Conservation (phyloP, 1,140 invertebrate species). For the Zeugodacus cucurbitae region DNA sequence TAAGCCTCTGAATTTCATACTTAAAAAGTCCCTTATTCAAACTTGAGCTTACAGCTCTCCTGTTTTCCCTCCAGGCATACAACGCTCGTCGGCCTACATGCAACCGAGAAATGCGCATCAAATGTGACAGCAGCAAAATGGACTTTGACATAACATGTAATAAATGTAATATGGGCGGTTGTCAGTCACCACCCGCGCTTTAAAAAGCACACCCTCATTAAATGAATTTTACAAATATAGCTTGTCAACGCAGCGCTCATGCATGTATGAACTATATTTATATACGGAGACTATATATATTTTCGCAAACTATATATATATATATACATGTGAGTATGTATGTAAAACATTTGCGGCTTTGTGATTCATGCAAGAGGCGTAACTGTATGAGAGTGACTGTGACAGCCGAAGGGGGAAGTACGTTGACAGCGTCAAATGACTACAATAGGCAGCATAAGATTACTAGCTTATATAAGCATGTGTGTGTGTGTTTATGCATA, state of each 20-base stretch:
- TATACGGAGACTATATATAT: not conserved
- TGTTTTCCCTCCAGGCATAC: not conserved
- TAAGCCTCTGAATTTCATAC: too few species aligned
- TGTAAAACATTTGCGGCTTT: not conserved
- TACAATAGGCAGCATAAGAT: not conserved
- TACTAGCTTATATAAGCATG: not conserved
- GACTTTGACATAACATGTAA: slow-evolving; percentile 18
- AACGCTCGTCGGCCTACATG: not conserved
- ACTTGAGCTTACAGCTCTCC: not conserved
- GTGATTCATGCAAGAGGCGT: not conserved
- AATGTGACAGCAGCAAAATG: not conserved
- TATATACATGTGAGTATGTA: not conserved
- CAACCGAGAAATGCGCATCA: not conserved
- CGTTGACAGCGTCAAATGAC: not conserved
- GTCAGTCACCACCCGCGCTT: not conserved
- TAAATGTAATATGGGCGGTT: not conserved
- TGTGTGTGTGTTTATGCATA: not conserved
- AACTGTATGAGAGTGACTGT: not conserved
- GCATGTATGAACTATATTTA: not conserved
- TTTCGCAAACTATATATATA: not conserved
- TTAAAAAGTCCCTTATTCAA: not conserved
- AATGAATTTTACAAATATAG: slow-evolving; percentile 1
- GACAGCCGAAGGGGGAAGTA: not conserved
- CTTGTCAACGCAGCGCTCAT: not conserved
- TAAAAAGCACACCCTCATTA: not conserved